Evolutionary conservation across 2,797 vertebrate species (phyloP).

Genomic region (Antrozous pallidus): DNA sequence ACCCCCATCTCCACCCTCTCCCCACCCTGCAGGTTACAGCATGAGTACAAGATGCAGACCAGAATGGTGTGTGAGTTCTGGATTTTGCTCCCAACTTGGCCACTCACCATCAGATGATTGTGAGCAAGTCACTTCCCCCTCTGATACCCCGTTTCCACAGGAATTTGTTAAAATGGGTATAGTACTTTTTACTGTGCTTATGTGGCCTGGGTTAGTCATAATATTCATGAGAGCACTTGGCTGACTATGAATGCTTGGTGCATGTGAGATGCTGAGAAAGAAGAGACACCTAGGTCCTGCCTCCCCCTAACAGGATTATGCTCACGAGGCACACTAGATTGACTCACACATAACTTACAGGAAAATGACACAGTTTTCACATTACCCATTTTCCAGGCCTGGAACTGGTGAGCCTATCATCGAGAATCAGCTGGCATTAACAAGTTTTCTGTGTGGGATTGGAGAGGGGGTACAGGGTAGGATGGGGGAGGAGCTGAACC

Average conservation of each 20-base stretch:
- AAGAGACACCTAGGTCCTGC: background rate
- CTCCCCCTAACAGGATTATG: background rate
- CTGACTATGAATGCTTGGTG: background rate
- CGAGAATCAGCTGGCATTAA: background rate
- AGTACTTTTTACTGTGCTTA: background rate
- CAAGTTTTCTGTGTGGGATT: background rate
- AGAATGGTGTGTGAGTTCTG: no score
- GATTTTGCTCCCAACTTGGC: background rate
- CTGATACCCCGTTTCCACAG: background rate
- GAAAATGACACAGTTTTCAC: background rate
- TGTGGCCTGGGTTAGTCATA: background rate
- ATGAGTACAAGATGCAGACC: no score
- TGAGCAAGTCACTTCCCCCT: background rate
- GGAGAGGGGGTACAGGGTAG: no score
- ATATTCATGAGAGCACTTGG: background rate
- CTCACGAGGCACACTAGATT: background rate
- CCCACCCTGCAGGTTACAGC: background rate
- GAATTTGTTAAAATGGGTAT: background rate
- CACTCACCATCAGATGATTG: slow-evolving; percentile 23
- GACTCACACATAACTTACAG: background rate
- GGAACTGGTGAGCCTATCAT: background rate
- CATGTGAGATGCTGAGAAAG: background rate
- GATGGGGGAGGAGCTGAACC: background rate
- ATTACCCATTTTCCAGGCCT: background rate
- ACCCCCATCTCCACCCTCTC: background rate